Base-by-base conservation (phyloP, 2,888 invertebrate genomes). In the Xylota segnis region DNA sequence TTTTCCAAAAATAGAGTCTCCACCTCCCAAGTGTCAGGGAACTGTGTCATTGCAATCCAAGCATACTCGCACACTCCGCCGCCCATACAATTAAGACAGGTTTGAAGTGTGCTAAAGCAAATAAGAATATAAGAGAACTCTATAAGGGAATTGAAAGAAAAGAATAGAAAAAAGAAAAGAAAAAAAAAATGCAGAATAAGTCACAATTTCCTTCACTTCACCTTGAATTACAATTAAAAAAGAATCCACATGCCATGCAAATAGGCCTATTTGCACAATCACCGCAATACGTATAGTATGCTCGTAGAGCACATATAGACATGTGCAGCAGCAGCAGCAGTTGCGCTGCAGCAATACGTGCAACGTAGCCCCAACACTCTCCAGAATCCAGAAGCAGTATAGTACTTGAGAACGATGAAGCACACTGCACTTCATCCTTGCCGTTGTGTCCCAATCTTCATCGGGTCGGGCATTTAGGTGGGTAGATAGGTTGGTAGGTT, bases 151-250 rank as follows among this genome's bases (percentile, higher is more conserved):
- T 32, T 32, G 52, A 75, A 68, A 68, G 59, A 32, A 18, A 29
- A 10, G 27, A 63, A 47, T n/a, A n/a, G n/a, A n/a, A n/a, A n/a
- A n/a, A n/a, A n/a, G n/a, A 58, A 12, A 14, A 14, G 47, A 29
- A 18, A 40, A 12, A 9, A 50, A 34, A 29, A 58, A 50, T 54
- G 37, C 16, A 54, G 79, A 68, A 61, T 59, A 68, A 77, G 61
- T 77, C 70, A 77, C 70, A 70, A 71, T 84, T 76, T 81, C 59
- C 74, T 76, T 84, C 74, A 84, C 83, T 84, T 84, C 84, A 84
- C 84, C 84, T 84, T 81, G 84, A 84, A 76, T 84, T 66, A 81
- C 81, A 84, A 84, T 84, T 84, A 84, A 75, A 84, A 75, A 83
- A 81, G 65, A 65, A 72, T 63, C 68, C 68, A 79, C 79, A 79